These are phyloP conservation scores for Periophthalmodon schlosseri DNA, from an alignment of 2,113 vertebrate species.

Conservation along the genomic window DNA sequence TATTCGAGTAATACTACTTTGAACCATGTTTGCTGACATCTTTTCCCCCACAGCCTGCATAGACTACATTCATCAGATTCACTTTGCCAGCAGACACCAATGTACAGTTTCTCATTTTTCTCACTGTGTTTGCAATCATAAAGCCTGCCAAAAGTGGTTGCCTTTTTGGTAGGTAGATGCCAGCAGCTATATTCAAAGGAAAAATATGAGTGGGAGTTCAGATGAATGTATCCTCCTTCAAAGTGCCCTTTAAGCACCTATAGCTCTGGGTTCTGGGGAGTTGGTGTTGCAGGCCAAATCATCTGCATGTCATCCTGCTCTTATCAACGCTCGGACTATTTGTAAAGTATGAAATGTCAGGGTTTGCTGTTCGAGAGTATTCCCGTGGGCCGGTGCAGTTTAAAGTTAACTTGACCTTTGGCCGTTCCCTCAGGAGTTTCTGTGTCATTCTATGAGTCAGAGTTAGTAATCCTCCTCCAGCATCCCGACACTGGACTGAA, in stretches of 20 bases:
- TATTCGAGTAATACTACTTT: no score
- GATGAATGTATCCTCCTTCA: conserved; percentile 2
- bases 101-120: neutral
- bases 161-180: neutral
- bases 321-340: neutral
- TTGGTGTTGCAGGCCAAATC: neutral
- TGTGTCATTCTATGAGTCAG: neutral
- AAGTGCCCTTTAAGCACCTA: neutral
- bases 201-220: conserved; percentile 2
- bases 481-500: neutral
- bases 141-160: neutral
- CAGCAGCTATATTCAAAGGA: neutral
- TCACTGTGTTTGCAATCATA: neutral
- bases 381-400: neutral
- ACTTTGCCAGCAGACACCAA: neutral
- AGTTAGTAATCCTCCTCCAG: conserved; percentile 4
- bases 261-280: neutral
- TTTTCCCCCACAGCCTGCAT: neutral
- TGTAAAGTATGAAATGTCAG: neutral
- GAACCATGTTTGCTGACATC: no score
- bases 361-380: neutral
- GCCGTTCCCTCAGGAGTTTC: neutral
- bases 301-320: neutral
- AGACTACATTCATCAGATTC: neutral
- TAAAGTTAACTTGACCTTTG: neutral